Evolutionary conservation across 2,797 vertebrate species (phyloP).

Genomic region (Hoplostethus mediterraneus): DNA sequence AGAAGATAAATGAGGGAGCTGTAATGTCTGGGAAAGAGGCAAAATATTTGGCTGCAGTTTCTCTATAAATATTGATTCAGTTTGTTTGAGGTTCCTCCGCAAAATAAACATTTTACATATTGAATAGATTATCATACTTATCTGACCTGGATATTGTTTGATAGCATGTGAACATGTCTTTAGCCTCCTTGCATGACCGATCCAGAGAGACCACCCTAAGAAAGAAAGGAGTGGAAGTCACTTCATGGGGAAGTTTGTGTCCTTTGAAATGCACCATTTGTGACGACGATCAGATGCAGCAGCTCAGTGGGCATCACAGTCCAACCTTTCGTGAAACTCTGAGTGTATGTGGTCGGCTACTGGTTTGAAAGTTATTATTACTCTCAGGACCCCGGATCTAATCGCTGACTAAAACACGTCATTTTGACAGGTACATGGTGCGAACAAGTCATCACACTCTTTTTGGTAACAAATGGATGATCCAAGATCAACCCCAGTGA

Average conservation of each 20-base stretch:
- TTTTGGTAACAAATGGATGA: conserved; percentile 13
- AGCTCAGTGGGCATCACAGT: conserved; percentile 65
- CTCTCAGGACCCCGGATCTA: conserved; percentile 9
- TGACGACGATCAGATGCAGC: conserved; percentile 75
- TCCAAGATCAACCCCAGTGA: conserved; percentile 5
- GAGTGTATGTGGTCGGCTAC: conserved; percentile 12
- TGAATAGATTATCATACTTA: conserved; percentile 84
- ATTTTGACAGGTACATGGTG: neutral
- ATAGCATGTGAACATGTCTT: conserved; percentile 86
- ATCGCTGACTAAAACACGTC: conserved; percentile 14
- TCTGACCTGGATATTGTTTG: conserved; percentile 80
- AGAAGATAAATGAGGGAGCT: conserved; percentile 79
- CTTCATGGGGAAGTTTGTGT: conserved; percentile 77
- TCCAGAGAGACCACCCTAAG: conserved; percentile 75
- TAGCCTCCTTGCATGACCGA: conserved; percentile 68
- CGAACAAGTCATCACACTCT: neutral
- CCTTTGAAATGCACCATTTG: conserved; percentile 81
- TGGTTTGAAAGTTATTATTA: conserved; percentile 7
- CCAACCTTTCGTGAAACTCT: conserved; percentile 55
- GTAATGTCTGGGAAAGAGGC: conserved; percentile 80
- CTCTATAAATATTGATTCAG: conserved; percentile 85
- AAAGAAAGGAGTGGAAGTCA: conserved; percentile 69
- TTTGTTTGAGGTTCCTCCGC: conserved; percentile 79
- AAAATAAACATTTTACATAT: conserved; percentile 86
- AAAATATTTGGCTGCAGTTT: conserved; percentile 78